phyloP scores from a whole-genome alignment of 1,140 invertebrate genomes.

The Ceratoteleas bidentatus region DNA sequence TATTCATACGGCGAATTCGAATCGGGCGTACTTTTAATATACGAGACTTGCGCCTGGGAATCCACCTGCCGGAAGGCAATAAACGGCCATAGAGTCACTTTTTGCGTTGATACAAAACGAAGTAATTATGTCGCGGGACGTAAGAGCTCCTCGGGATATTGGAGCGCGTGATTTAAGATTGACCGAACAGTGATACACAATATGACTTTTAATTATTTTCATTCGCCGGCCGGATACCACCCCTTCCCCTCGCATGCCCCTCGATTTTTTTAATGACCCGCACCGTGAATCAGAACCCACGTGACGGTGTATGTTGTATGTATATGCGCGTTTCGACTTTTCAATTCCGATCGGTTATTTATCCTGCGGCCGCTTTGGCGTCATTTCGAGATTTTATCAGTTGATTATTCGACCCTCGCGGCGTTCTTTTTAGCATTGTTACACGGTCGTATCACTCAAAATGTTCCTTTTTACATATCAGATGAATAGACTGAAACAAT shows the following conservation, averaged over 20 bases:
- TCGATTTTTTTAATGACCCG: constrained; percentile 58
- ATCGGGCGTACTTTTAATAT: constrained; percentile 32
- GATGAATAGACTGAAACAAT: too few relatives aligned
- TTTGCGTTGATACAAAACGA: constrained; percentile 73
- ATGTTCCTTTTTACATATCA: too few relatives aligned
- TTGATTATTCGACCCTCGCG: not conserved
- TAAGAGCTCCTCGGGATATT: constrained; percentile 73
- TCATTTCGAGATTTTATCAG: constrained; percentile 6
- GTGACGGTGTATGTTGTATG: constrained; percentile 37
- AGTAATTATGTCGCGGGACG: constrained; percentile 77
- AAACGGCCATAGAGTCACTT: constrained; percentile 59
- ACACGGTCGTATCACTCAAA: too few relatives aligned
- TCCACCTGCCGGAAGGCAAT: constrained; percentile 74
- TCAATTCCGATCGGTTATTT: constrained; percentile 29
- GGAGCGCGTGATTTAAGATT: constrained; percentile 57
- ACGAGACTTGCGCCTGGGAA: constrained; percentile 49
- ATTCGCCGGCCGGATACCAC: constrained; percentile 59
- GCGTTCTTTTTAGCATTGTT: too few relatives aligned
- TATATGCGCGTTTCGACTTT: constrained; percentile 25
- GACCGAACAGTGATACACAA: constrained; percentile 47
- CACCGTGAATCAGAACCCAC: constrained; percentile 28
- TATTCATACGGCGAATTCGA: constrained; percentile 23
- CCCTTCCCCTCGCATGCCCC: too few relatives aligned
- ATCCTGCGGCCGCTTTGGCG: not conserved
- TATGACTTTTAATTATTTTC: constrained; percentile 72